Conservation (phyloP, 1,140 invertebrate species). For the Paraescarpia echinospica region DNA sequence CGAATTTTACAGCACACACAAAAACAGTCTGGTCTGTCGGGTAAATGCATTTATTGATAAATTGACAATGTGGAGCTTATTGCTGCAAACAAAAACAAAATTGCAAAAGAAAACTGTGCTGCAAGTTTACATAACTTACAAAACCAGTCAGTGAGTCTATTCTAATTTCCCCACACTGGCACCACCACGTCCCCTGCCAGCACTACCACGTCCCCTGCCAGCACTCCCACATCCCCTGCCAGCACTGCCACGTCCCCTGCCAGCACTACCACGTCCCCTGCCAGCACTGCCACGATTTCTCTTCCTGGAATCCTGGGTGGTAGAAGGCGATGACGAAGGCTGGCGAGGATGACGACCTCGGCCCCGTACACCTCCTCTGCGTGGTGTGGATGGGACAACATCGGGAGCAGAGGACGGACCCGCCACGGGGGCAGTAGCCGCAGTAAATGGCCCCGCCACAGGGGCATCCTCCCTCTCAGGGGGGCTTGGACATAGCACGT, state of each 20-base stretch:
- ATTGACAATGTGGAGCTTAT: not conserved
- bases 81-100: not conserved
- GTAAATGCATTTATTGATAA: not conserved
- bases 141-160: too few species aligned
- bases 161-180: too few species aligned
- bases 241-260: not conserved
- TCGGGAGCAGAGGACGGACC: too few species aligned
- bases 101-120: not conserved
- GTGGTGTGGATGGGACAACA: not conserved
- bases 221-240: too few species aligned
- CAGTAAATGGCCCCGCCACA: not conserved
- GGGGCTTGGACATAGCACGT: not conserved
- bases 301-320: not conserved
- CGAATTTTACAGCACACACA: not conserved
- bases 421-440: not conserved
- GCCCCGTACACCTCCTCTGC: not conserved
- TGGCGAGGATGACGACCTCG: not conserved
- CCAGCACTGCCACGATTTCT: not conserved
- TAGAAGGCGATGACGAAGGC: not conserved
- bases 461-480: not conserved
- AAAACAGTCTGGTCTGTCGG: not conserved
- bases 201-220: too few species aligned
- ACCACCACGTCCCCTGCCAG: too few species aligned
- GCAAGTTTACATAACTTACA: too few species aligned
- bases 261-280: not conserved